phyloP scores from a whole-genome alignment of 1,140 invertebrate species.

The Megalopta genalis region DNA sequence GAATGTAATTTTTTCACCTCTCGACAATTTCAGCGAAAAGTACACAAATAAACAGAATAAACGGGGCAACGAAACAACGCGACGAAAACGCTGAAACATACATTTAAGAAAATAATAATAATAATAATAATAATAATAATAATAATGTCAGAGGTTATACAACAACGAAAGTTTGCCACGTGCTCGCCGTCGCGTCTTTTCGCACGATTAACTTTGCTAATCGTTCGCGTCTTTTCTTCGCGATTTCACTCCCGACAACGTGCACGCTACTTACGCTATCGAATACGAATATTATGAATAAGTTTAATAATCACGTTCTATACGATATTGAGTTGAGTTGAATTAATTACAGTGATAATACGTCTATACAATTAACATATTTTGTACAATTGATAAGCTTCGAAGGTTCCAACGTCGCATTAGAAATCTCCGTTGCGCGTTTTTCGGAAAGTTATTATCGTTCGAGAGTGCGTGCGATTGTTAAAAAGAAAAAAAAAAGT shows the following conservation, averaged over 20 bases:
- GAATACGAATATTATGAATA: constrained; percentile 66
- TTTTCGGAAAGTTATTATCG: not conserved
- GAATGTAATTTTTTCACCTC: not conserved
- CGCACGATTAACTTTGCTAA: constrained; percentile 18
- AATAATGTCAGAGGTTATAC: not conserved
- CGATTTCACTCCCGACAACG: constrained; percentile 16
- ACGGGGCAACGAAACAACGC: not conserved
- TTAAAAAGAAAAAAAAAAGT: too few species aligned
- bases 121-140: not conserved
- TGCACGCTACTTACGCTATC: constrained; percentile 51
- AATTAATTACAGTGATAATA: constrained; percentile 60
- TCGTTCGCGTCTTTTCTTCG: constrained; percentile 25
- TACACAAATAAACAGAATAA: not conserved
- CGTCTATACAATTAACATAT: constrained; percentile 70
- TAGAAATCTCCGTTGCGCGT: constrained; percentile 32
- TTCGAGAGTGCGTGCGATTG: not conserved
- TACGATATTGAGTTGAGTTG: constrained; percentile 57
- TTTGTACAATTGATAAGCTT: constrained; percentile 75
- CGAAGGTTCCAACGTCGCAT: constrained; percentile 60
- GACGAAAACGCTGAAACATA: too few species aligned
- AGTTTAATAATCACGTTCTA: constrained; percentile 52
- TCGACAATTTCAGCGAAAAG: too few species aligned
- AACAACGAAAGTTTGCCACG: not conserved
- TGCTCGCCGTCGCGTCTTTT: constrained; percentile 5
- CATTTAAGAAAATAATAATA: too few species aligned